These are phyloP conservation scores for Campopleginae sp. DNA, from an alignment of 2,888 invertebrate genomes.

Conservation along the genomic window DNA sequence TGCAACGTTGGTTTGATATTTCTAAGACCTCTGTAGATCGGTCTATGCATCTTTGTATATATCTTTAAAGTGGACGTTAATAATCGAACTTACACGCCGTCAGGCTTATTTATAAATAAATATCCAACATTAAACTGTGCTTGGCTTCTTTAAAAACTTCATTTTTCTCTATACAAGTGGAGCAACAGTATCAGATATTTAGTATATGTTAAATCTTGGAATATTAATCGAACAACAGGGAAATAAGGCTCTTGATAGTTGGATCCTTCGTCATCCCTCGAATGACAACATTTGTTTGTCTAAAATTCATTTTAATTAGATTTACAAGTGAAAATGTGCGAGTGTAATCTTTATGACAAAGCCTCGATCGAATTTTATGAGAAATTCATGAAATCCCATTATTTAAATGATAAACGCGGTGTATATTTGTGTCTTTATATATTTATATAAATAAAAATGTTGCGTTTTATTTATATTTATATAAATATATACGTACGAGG, in stretches of 20 bases:
- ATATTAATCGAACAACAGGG: slow-evolving; percentile 56
- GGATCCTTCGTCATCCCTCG: slow-evolving; percentile 36
- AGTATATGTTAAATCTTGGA: slow-evolving; percentile 41
- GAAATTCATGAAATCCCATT: slow-evolving; percentile 66
- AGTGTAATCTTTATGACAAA: slow-evolving; percentile 58
- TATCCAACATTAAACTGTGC: slow-evolving; percentile 41
- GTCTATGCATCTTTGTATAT: slow-evolving; percentile 28
- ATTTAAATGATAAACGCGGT: slow-evolving; percentile 47
- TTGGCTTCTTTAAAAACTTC: slow-evolving; percentile 3
- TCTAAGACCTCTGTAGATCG: slow-evolving; percentile 37
- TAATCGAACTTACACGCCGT: slow-evolving; percentile 74
- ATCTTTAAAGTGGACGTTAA: slow-evolving; percentile 71
- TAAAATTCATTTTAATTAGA: slow-evolving; percentile 57
- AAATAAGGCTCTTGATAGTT: slow-evolving; percentile 48
- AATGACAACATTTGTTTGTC: slow-evolving; percentile 12
- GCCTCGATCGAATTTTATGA: slow-evolving; percentile 75
- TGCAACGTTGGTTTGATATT: slow-evolving; percentile 67
- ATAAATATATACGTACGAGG: slow-evolving; percentile 53
- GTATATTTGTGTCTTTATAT: slow-evolving; percentile 24
- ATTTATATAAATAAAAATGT: slow-evolving; percentile 36
- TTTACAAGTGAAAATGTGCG: slow-evolving; percentile 54
- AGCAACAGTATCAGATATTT: slow-evolving; percentile 46
- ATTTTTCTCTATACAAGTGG: slow-evolving; percentile 37
- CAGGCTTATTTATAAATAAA: slow-evolving; percentile 61
- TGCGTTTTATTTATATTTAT: slow-evolving; percentile 49